Base-by-base conservation (phyloP, 2,113 vertebrate genomes). In the Irena cyanogastra region DNA sequence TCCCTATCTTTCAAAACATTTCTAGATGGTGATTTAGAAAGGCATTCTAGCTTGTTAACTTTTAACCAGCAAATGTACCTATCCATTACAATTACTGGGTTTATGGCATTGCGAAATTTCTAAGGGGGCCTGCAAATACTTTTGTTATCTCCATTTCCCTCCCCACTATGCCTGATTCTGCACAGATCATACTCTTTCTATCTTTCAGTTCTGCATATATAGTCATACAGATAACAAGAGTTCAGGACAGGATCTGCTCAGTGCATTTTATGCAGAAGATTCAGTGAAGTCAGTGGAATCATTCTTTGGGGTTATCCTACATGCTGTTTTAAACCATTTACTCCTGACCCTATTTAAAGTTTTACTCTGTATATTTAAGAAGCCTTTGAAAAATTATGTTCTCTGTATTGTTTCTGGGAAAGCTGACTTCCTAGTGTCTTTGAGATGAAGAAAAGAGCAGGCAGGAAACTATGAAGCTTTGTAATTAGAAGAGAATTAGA, bases 41-140 rank as follows among this genome's bases (percentile, higher is more conserved):
- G 94, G 92, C 77, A 83, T 92, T 97, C 93, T 97, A 86, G 71
- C 83, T 83, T 86, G 96, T 98, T 96, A 98, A 96, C 93, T 93
- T 94, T 97, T 97, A 98, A 97, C 97, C 79, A 92, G 93, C 78
- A 96, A 95, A 98, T 97, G 97, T 95, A 96, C 81, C 97, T 91
- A 97, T 94, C 93, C 93, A 78, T 96, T 92, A 95, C 57, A 89
- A 86, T 94, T 92, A 89, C 83, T 45, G 83, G 65, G 69, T 88
- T 96, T 92, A 96, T 96, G 94, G 86, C 89, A 89, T 95, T 96
- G 92, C 61, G 72, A 83, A 95, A 96, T 90, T 95, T 93, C 90
- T 52, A 35, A 83, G 65, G 52, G 63, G 80, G 92, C 30, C 59
- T 87, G 89, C 80, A 91, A 94, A 95, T 88, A 81, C 87, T 96